Conservation (phyloP, 2,797 vertebrate species). For the Hippopotamyrus pictus region DNA sequence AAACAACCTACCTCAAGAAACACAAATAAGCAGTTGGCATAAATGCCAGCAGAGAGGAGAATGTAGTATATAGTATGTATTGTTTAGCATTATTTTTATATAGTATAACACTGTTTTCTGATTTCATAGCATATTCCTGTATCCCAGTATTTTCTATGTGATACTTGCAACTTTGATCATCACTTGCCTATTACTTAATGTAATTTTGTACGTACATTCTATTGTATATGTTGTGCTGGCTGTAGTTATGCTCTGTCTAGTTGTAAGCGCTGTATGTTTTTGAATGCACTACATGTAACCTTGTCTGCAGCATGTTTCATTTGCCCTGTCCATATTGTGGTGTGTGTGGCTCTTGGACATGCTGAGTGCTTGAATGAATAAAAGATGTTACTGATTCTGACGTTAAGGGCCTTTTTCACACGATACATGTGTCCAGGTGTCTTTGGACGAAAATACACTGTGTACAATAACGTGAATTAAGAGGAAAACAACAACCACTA, state of each 20-base stretch:
- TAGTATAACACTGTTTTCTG: neutral
- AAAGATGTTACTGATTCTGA: neutral
- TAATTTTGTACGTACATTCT: neutral
- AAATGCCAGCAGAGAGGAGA: neutral
- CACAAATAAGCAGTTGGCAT: neutral
- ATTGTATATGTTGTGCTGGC: neutral
- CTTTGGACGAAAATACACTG: neutral
- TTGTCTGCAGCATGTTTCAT: neutral
- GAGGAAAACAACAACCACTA: neutral
- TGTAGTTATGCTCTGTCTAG: neutral
- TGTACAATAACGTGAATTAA: neutral
- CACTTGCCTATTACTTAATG: neutral
- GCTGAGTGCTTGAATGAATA: neutral
- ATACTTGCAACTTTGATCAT: neutral
- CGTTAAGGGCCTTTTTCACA: neutral
- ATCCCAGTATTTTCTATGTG: neutral
- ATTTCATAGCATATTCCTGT: neutral
- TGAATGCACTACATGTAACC: neutral
- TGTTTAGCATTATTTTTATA: neutral
- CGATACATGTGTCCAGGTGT: neutral
- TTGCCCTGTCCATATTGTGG: neutral
- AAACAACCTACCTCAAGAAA: neutral
- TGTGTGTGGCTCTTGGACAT: neutral
- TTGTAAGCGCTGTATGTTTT: neutral
- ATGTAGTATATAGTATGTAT: neutral